Conservation (phyloP, 2,113 vertebrate genomes). For the Coptodon rendalli region DNA sequence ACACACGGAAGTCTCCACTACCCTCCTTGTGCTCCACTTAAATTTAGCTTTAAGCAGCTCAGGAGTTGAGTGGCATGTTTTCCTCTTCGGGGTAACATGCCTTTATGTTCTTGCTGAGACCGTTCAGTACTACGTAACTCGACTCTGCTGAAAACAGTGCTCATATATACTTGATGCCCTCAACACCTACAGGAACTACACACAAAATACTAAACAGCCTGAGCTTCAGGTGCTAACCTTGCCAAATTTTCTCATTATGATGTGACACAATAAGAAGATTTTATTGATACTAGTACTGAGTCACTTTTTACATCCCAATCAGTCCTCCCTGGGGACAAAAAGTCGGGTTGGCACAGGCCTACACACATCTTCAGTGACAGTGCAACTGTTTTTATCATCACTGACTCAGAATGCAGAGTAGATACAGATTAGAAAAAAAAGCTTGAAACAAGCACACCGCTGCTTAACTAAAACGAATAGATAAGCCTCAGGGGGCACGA, state of each 20-base stretch:
- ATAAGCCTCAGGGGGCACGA: neutral
- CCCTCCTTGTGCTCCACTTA: neutral
- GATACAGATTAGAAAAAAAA: neutral
- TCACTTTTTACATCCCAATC: neutral
- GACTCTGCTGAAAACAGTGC: neutral
- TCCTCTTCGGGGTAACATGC: neutral
- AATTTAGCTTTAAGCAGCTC: neutral
- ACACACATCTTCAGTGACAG: neutral
- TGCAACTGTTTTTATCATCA: neutral
- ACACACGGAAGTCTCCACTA: neutral
- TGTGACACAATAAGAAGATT: neutral
- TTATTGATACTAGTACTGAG: neutral
- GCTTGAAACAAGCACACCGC: neutral
- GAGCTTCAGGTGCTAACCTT: neutral
- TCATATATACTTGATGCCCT: neutral
- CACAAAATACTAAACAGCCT: neutral
- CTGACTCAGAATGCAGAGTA: neutral
- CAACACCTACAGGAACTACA: neutral
- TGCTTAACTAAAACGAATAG: neutral
- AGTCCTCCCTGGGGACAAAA: neutral
- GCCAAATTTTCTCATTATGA: neutral
- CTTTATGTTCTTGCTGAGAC: neutral
- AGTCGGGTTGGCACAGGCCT: neutral
- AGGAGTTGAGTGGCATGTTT: neutral
- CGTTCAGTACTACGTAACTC: neutral